Conservation (phyloP, 2,797 vertebrate species). For the Neosalanx taihuensis region DNA sequence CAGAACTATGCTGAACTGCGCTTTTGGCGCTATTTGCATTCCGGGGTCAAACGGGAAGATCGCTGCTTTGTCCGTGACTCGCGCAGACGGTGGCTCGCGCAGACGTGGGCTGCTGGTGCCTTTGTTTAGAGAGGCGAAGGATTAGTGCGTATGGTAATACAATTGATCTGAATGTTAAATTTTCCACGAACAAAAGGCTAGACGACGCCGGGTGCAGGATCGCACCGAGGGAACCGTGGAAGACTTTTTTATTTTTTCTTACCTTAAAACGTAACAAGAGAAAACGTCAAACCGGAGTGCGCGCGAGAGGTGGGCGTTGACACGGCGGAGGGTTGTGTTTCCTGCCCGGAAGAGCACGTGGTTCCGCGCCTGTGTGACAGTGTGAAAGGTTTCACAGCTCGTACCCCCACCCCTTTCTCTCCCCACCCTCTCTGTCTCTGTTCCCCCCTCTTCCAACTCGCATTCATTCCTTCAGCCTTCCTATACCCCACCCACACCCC, state of each 20-base stretch:
- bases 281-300: conserved; percentile 28
- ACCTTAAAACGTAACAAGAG: background rate
- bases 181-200: conserved; percentile 58
- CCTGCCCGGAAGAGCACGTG: conserved; percentile 74
- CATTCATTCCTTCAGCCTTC: conserved; percentile 30
- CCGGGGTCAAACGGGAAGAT: background rate
- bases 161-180: conserved; percentile 54
- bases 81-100: background rate
- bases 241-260: background rate
- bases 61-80: too few species aligned
- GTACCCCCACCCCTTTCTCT: conserved; percentile 19
- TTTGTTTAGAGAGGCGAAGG: conserved; percentile 11
- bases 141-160: conserved; percentile 59
- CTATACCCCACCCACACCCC: conserved; percentile 27
- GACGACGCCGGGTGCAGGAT: conserved; percentile 13
- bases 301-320: conserved; percentile 67
- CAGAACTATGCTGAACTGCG: too few species aligned
- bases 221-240: background rate
- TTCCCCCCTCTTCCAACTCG: conserved; percentile 21
- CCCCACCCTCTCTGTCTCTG: conserved; percentile 14
- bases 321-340: conserved; percentile 50
- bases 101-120: background rate
- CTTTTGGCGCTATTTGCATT: too few species aligned
- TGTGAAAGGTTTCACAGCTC: conserved; percentile 46
- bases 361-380: conserved; percentile 69